Base-by-base conservation (phyloP, 64 coral and sea anemone genomes). In the Porites lutea region DNA sequence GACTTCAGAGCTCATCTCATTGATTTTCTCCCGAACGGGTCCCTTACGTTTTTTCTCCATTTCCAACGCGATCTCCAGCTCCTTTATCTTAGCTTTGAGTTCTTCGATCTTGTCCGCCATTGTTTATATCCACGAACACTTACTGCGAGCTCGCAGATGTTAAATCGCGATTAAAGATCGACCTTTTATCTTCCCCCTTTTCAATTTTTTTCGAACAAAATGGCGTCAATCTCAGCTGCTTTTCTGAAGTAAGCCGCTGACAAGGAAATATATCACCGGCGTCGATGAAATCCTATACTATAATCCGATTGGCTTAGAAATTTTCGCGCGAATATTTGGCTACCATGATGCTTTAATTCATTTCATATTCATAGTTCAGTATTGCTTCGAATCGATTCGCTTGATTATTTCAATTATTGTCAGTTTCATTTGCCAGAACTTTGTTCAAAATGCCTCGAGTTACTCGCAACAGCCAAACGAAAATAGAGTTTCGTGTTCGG, bases 21-120 rank as follows among this genome's bases (percentile, higher is more conserved):
- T 59, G 78, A 99, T 96, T 75, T 96, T 99, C 59, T 96, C 82
- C 21, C 97, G 82, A 19, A 77, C 59, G 55, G 94, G 94, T 22
- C 95, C 95, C 88, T 98, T 93, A 10, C 87, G 87, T 79, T 83
- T 94, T 74, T 90, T 63, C 76, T 96, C 97, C 45, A 48, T 88
- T 89, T 96, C 91, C 27, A 96, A 77, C 59, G 97, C 88, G 22
- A 78, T 88, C 71, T 99, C 94, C 46, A 99, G 88, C 43, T 99
- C 97, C 20, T 45, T 75, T 65, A 99, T 93, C 90, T 90, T 93
- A 10, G 57, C 86, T 44, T 99, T 96, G 20, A 99, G 83, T n/a
- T 86, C 88, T 84, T 92, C 86, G 77, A 96, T 37, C 72, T 96
- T 88, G 21, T 99, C 88, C 83, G 91, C 91, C 97, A 99, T 99